Conservation (phyloP, 2,888 invertebrate genomes). For the Eupithecia subumbrata region DNA sequence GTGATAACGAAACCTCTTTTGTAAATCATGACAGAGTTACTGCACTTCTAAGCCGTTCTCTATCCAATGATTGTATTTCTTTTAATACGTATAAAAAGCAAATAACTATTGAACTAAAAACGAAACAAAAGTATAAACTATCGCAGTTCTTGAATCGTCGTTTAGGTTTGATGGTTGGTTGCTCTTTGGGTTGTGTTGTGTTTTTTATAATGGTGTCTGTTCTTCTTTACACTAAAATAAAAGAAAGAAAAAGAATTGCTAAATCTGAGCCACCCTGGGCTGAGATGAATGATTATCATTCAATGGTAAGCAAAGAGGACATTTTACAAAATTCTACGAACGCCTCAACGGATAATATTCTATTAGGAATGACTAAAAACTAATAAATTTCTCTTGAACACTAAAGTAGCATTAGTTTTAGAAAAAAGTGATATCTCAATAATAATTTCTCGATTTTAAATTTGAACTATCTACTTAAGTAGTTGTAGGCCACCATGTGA, state of each 20-base stretch:
- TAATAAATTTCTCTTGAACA: slow-evolving; percentile 66
- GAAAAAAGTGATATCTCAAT: slow-evolving; percentile 39
- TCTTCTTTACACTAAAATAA: slow-evolving; percentile 76
- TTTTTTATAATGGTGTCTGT: slow-evolving; percentile 79
- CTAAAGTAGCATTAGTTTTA: slow-evolving; percentile 50
- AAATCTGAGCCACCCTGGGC: slow-evolving; percentile 78
- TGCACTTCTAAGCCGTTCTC: slow-evolving; percentile 68
- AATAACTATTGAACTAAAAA: slow-evolving; percentile 57
- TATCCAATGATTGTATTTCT: slow-evolving; percentile 76
- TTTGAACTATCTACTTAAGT: slow-evolving; percentile 21
- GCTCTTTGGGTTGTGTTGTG: slow-evolving; percentile 75
- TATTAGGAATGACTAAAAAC: slow-evolving; percentile 76
- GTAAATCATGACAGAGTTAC: slow-evolving; percentile 70
- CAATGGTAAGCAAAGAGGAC: slow-evolving; percentile 78
- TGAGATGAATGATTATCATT: slow-evolving; percentile 80
- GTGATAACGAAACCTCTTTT: slow-evolving; percentile 62
- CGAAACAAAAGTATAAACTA: slow-evolving; percentile 65
- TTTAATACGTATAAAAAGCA: slow-evolving; percentile 74
- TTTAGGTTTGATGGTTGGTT: slow-evolving; percentile 78
- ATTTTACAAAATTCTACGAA: slow-evolving; percentile 74
- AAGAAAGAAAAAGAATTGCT: slow-evolving; percentile 77
- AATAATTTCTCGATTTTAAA: slow-evolving; percentile 24
- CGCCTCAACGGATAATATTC: slow-evolving; percentile 80
- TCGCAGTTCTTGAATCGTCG: slow-evolving; percentile 71
- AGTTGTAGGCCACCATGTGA: slow-evolving; percentile 26